Evolutionary conservation across 2,113 vertebrate genomes (phyloP).

Genomic region (Falcunculus frontatus): DNA sequence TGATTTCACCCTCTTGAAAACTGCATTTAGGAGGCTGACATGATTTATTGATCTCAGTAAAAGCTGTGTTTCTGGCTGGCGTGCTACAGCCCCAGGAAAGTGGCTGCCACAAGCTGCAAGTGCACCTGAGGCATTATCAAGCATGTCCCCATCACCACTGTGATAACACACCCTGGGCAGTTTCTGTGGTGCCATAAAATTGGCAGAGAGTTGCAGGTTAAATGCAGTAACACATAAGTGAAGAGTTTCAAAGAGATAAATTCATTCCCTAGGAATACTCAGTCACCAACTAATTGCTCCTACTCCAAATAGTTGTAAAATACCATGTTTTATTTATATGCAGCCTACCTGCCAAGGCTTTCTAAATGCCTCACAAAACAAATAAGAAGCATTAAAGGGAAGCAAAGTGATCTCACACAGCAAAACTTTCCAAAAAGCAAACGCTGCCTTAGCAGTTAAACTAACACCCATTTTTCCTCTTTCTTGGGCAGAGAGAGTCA

Average conservation of each 20-base stretch:
- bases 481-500: not conserved
- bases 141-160: rapidly evolving
- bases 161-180: not conserved
- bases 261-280: not conserved
- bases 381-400: not conserved
- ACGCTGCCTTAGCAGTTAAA: not conserved
- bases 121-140: not conserved
- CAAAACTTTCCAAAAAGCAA: not conserved
- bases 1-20: not conserved
- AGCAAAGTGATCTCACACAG: not conserved
- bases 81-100: not conserved
- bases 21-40: not conserved
- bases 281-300: not conserved
- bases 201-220: not conserved
- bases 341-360: not conserved
- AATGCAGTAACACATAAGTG: not conserved
- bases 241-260: not conserved
- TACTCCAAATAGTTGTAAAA: not conserved
- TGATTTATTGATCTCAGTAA: not conserved
- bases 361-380: not conserved
- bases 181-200: not conserved
- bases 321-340: not conserved
- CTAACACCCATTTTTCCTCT: not conserved
- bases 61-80: not conserved
- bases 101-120: not conserved